Conservation (phyloP, 1,140 invertebrate species). For the Drosophila gunungcola region DNA sequence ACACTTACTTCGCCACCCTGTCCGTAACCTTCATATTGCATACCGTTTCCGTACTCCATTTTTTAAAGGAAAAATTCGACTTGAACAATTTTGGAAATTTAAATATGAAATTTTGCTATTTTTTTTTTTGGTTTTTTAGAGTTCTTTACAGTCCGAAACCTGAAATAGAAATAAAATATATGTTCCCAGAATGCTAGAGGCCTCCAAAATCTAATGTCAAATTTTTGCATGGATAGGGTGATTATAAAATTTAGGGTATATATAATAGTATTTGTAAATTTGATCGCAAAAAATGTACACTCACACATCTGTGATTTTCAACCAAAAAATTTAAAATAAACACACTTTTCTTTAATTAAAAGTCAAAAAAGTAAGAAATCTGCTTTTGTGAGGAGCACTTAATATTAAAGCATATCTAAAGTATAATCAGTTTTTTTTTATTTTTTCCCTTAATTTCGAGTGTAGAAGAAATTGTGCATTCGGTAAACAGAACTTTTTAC, state of each 20-base stretch:
- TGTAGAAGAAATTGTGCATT: too few relatives aligned
- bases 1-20: constrained; percentile 46
- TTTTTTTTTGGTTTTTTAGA: constrained; percentile 19
- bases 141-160: constrained; percentile 58
- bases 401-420: too few relatives aligned
- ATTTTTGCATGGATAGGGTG: constrained; percentile 28
- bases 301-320: not conserved
- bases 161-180: constrained; percentile 22
- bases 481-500: too few relatives aligned
- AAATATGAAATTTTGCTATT: constrained; percentile 29
- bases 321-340: not conserved
- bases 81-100: constrained; percentile 28
- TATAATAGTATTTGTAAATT: too few relatives aligned
- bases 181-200: fast-evolving
- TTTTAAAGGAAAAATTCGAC: constrained; percentile 3
- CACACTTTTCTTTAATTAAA: too few relatives aligned
- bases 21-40: constrained; percentile 47
- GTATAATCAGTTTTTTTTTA: too few relatives aligned
- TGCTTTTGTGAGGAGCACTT: too few relatives aligned
- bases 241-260: constrained; percentile 5
- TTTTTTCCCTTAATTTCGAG: too few relatives aligned
- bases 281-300: not conserved
- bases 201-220: not conserved
- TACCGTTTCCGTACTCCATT: constrained; percentile 62
- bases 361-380: too few relatives aligned